Evolutionary conservation across 2,113 vertebrate genomes (phyloP).

Genomic region (Lagopus leucura): DNA sequence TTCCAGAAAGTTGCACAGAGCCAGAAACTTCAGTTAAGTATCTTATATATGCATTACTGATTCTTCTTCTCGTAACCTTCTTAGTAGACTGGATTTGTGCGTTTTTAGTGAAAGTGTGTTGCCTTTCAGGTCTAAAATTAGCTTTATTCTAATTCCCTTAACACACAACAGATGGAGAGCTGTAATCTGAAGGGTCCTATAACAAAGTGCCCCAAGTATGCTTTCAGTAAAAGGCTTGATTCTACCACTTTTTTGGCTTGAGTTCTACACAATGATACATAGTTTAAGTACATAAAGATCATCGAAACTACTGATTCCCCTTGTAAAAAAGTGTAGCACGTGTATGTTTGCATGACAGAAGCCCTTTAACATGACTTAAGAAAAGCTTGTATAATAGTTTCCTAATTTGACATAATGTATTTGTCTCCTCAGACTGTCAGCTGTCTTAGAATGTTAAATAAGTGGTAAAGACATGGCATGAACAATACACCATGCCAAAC

Average conservation of each 20-base stretch:
- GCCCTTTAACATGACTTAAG: background rate
- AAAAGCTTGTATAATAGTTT: background rate
- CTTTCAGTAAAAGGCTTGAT: background rate
- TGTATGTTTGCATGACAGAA: background rate
- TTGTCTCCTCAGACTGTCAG: background rate
- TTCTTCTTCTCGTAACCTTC: background rate
- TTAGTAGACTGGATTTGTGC: conserved; percentile 46
- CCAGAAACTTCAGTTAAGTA: conserved; percentile 28
- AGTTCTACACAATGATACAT: background rate
- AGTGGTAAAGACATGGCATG: background rate
- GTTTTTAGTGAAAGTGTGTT: conserved; percentile 68
- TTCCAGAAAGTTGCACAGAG: conserved; percentile 15
- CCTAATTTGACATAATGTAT: background rate
- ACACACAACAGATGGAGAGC: conserved; percentile 43
- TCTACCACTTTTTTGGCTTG: background rate
- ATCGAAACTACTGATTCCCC: background rate
- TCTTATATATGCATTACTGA: conserved; percentile 30
- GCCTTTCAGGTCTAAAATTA: conserved; percentile 52
- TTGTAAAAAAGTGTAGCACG: background rate
- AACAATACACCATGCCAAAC: background rate
- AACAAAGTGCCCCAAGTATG: background rate
- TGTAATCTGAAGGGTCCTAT: conserved; percentile 18
- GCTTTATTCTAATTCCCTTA: conserved; percentile 55
- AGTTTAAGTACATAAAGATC: background rate
- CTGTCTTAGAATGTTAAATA: background rate